These are phyloP conservation scores for Lordiphosa collinella DNA, from an alignment of 1,140 invertebrate species.

Conservation along the genomic window DNA sequence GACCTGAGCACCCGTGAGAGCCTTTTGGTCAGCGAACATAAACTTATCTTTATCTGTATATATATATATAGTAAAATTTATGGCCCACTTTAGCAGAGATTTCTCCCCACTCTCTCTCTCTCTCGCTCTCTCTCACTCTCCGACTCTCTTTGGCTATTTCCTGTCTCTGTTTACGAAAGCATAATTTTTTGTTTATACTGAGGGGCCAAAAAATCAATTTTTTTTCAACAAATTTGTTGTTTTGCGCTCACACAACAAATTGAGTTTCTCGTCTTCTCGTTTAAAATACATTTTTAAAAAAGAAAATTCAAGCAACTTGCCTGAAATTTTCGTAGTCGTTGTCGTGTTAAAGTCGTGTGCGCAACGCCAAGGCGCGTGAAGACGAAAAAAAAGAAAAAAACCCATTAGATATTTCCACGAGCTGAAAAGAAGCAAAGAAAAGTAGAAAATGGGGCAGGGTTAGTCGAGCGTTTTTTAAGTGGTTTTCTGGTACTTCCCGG, in stretches of 20 bases:
- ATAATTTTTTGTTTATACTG: slow-evolving; percentile 63
- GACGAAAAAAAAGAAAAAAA: slow-evolving; percentile 34
- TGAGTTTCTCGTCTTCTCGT: slow-evolving; percentile 34
- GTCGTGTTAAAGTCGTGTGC: slow-evolving; percentile 76
- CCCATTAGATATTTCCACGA: slow-evolving; percentile 20
- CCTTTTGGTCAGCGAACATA: slow-evolving; percentile 38
- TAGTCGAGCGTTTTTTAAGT: slow-evolving; percentile 53
- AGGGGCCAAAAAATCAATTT: slow-evolving; percentile 37
- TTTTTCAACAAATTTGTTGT: slow-evolving; percentile 67
- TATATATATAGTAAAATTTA: slow-evolving; percentile 38
- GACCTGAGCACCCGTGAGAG: slow-evolving; percentile 37
- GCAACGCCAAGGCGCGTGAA: slow-evolving; percentile 71
- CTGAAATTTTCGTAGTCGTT: slow-evolving; percentile 68
- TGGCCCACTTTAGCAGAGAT: slow-evolving; percentile 48
- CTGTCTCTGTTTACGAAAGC: slow-evolving; percentile 64
- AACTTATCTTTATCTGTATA: slow-evolving; percentile 11
- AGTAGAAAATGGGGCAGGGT: slow-evolving; percentile 68
- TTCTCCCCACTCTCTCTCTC: slow-evolving; percentile 9
- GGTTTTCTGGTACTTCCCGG: slow-evolving; percentile 2
- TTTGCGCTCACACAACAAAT: slow-evolving; percentile 54
- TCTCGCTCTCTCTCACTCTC: slow-evolving; percentile 14
- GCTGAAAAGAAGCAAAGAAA: slow-evolving; percentile 12
- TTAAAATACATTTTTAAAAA: slow-evolving; percentile 11
- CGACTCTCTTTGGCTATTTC: background rate
- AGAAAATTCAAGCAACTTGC: slow-evolving; percentile 67